phyloP scores from a whole-genome alignment of 2,888 invertebrate genomes.

The Smittia sp. region DNA sequence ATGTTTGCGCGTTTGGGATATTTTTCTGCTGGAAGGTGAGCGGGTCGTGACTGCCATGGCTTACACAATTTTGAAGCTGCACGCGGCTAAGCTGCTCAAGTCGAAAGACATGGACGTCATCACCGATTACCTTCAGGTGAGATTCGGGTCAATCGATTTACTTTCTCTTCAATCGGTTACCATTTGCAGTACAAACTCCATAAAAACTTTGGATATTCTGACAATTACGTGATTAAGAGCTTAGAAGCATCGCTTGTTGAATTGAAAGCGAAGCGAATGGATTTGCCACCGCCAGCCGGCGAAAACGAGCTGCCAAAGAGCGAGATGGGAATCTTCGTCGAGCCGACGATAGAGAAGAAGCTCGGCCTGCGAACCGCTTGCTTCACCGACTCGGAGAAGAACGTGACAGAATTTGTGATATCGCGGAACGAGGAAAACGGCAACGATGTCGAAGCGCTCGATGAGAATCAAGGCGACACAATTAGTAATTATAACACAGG shows the following conservation, averaged over 20 bases:
- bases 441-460: background rate
- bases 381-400: slow-evolving; percentile 71
- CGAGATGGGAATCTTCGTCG: slow-evolving; percentile 76
- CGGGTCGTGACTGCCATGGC: slow-evolving; percentile 87
- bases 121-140: slow-evolving; percentile 64
- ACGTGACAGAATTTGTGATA: slow-evolving; percentile 67
- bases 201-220: slow-evolving; percentile 83
- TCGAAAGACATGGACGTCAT: slow-evolving; percentile 78
- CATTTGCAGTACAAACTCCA: slow-evolving; percentile 66
- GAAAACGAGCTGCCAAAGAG: slow-evolving; percentile 73
- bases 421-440: slow-evolving; percentile 53
- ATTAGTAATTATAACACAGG: slow-evolving; percentile 34
- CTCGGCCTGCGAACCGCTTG: slow-evolving; percentile 68
- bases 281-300: slow-evolving; percentile 70
- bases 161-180: slow-evolving; percentile 60
- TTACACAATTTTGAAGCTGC: slow-evolving; percentile 85
- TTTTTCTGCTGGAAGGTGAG: slow-evolving; percentile 90
- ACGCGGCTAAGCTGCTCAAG: slow-evolving; percentile 72
- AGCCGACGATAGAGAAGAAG: slow-evolving; percentile 63
- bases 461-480: slow-evolving; percentile 15
- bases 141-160: too few relatives aligned
- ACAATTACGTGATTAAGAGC: slow-evolving; percentile 78
- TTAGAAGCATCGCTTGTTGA: slow-evolving; percentile 80
- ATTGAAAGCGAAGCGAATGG: slow-evolving; percentile 73
- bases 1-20: slow-evolving; percentile 91